Percentiles rank a stretch among this genome's conserved stretches.
phyloP scores from a whole-genome alignment of 1,140 invertebrate species.

The Bombus soroeensis region DNA sequence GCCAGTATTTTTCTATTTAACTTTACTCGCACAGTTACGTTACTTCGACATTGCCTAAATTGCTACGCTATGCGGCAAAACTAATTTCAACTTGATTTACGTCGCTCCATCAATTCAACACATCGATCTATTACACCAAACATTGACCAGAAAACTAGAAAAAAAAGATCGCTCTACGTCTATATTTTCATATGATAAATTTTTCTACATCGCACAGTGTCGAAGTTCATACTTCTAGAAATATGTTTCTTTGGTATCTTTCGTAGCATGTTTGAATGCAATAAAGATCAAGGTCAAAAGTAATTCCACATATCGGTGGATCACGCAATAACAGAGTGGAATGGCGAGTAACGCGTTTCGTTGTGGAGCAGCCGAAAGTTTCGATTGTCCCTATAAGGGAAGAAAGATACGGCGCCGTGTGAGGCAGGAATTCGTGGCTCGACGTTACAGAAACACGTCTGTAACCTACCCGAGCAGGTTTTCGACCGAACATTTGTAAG shows the following conservation, averaged over 20 bases:
- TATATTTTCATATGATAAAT: too few species aligned
- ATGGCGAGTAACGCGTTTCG: not conserved
- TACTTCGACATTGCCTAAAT: too few species aligned
- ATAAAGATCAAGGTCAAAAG: not conserved
- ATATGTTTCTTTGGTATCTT: not conserved
- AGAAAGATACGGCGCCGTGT: slow-evolving; percentile 49
- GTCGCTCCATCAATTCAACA: too few species aligned
- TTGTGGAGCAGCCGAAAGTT: slow-evolving; percentile 21
- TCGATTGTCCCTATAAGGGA: slow-evolving; percentile 55
- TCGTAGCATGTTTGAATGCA: not conserved
- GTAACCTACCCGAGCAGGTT: slow-evolving; percentile 69
- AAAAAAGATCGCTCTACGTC: too few species aligned
- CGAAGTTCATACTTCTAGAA: not conserved
- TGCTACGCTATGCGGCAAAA: too few species aligned
- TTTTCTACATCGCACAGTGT: not conserved
- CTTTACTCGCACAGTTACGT: too few species aligned
- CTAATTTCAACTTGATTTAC: too few species aligned
- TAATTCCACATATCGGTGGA: not conserved
- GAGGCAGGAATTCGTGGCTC: slow-evolving; percentile 68
- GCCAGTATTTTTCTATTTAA: too few species aligned
- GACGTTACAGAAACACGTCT: slow-evolving; percentile 70
- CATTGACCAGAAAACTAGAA: too few species aligned
- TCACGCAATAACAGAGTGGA: not conserved
- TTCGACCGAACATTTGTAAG: slow-evolving; percentile 70
- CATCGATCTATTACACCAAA: too few species aligned